A percentile compares a stretch with the other conserved stretches of the same genome.
Conservation (phyloP, 2,113 vertebrate genomes). For the Muntiacus muntjak region DNA sequence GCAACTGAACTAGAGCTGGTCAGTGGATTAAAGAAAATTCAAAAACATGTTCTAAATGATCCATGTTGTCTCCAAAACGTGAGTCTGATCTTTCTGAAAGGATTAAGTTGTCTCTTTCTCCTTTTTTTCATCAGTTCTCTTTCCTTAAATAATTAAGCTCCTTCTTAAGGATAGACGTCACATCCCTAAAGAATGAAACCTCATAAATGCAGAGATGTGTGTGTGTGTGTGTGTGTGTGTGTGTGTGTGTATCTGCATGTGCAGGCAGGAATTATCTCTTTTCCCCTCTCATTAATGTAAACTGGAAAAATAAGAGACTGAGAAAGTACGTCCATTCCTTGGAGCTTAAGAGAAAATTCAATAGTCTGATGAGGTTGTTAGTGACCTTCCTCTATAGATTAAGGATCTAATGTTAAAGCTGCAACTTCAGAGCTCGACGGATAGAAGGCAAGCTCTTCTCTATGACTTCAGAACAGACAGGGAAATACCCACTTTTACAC, state of each 20-base stretch:
- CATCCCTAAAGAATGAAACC: neutral
- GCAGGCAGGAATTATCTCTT: neutral
- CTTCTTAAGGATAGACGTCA: neutral
- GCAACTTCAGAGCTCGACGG: neutral
- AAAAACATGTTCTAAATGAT: neutral
- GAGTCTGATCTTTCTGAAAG: neutral
- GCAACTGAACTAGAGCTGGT: neutral
- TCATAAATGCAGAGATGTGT: neutral
- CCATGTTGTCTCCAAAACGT: neutral
- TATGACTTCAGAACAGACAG: neutral
- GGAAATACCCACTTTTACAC: neutral
- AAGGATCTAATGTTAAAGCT: neutral
- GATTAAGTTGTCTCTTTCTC: neutral
- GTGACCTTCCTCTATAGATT: neutral
- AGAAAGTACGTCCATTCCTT: conserved; percentile 9
- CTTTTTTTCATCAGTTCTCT: neutral
- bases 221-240: neutral
- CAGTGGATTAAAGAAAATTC: neutral
- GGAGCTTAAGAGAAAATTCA: conserved; percentile 39
- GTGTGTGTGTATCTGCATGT: neutral
- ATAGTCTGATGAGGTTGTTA: conserved; percentile 18
- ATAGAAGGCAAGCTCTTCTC: neutral
- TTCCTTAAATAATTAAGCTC: conserved; percentile 26
- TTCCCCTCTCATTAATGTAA: neutral
- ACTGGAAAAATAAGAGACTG: neutral